These are phyloP conservation scores for Auanema freiburgensis DNA, from an alignment of 2,888 invertebrate species.

Conservation along the genomic window DNA sequence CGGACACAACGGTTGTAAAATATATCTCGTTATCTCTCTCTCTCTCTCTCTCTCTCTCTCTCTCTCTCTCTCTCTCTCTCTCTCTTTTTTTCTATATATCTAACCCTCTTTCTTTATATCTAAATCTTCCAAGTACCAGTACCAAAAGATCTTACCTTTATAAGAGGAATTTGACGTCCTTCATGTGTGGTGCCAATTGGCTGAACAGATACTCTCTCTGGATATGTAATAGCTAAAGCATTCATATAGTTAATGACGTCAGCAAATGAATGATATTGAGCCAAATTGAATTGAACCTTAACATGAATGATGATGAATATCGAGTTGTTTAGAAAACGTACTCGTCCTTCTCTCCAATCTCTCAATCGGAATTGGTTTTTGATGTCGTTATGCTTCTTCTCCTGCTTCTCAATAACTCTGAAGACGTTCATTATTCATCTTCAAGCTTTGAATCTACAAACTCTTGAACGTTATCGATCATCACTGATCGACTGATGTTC, in stretches of 20 bases:
- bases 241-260: slow-evolving; percentile 63
- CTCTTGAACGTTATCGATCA: slow-evolving; percentile 62
- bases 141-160: too few relatives aligned
- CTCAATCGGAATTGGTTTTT: slow-evolving; percentile 35
- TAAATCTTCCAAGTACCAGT: too few relatives aligned
- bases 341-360: slow-evolving; percentile 48
- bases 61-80: too few relatives aligned
- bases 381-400: slow-evolving; percentile 39
- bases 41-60: too few relatives aligned
- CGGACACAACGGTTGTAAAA: too few relatives aligned
- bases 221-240: slow-evolving; percentile 59
- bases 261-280: slow-evolving; percentile 60
- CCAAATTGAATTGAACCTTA: slow-evolving; percentile 54
- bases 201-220: slow-evolving; percentile 59
- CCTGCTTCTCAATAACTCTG: slow-evolving; percentile 57
- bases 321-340: slow-evolving; percentile 11
- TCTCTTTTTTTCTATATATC: too few relatives aligned
- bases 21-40: too few relatives aligned
- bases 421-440: slow-evolving; percentile 16
- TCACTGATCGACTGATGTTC: slow-evolving; percentile 48
- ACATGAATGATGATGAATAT: slow-evolving; percentile 4
- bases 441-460: too few relatives aligned
- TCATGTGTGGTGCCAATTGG: slow-evolving; percentile 64
- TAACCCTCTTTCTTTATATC: too few relatives aligned
- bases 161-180: slow-evolving; percentile 61